Evolutionary conservation across 2,888 invertebrate genomes (phyloP), one percentile per base, ranked within the genome.

Genomic region (Kuschelorhynchus macadamiae): DNA sequence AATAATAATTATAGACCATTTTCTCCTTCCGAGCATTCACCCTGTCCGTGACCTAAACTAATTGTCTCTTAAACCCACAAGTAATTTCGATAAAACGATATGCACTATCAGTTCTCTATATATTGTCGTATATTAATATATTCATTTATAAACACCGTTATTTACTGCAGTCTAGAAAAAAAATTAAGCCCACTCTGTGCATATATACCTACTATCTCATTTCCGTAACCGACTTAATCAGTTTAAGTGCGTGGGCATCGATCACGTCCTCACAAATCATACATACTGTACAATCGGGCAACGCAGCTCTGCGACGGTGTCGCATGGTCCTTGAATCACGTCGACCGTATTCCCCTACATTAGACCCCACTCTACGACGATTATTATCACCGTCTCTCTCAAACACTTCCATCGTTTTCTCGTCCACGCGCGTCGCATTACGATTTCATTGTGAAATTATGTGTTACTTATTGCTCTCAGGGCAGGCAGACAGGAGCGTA

Each of bases 391-490:
- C 59, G 12, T 62, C 56, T 39, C 56, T 42, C 20, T 47, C 32
- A 32, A 44, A 56, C 33, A 14, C n/a, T 47, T 14, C 33, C 52
- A 18, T 64, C 63, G 25, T 47, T 61, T 52, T 65, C 53, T 52
- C 25, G 65, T 63, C 64, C 71, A 71, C 71, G 71, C 71, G 67
- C 64, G 61, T 60, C 67, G 62, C 61, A 59, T 67, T 71, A 71
- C 70, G 67, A 56, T 67, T 71, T 71, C 71, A 71, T 71, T 71
- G 71, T 71, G 68, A 68, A 71, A 71, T 71, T 71, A 71, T 71
- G 71, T 71, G 71, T 71, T 71, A 68, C 71, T 71, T 71, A 71
- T 71, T 68, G 71, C 60, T 61, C 59, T 61, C 61, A 39, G 52
- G 60, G 47, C 52, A 36, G 52, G 46, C 53, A 52, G 55, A 30